These are phyloP conservation scores for Nilaparvata lugens DNA, from an alignment of 1,140 invertebrate species.

Conservation along the genomic window DNA sequence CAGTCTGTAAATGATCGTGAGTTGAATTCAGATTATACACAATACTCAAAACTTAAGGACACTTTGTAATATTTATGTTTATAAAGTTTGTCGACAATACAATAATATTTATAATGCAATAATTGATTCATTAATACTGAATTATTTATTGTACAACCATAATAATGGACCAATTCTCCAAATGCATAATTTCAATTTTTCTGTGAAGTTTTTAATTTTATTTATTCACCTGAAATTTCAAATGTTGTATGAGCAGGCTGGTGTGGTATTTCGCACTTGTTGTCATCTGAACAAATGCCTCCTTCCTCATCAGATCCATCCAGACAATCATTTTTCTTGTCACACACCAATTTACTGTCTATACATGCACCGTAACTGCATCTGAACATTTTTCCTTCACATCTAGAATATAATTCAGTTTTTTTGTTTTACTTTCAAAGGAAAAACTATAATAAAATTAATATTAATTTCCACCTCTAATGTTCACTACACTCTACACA, in stretches of 20 bases:
- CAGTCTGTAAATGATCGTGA: too few species aligned
- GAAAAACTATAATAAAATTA: too few species aligned
- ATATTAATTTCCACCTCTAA: too few species aligned
- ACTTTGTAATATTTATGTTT: too few species aligned
- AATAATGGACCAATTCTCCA: not conserved
- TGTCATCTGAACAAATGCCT: not conserved
- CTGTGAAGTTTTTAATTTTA: too few species aligned
- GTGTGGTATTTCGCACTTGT: not conserved
- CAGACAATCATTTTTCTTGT: not conserved
- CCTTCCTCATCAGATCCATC: not conserved
- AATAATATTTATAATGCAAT: too few species aligned
- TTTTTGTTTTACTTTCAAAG: too few species aligned
- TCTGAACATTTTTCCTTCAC: not conserved
- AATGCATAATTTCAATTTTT: too few species aligned
- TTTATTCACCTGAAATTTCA: not conserved
- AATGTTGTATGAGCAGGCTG: not conserved
- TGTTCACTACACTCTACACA: too few species aligned
- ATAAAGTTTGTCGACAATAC: too few species aligned
- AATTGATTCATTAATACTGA: not conserved
- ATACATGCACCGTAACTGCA: not conserved
- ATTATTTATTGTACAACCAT: not conserved
- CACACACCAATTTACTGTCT: not conserved
- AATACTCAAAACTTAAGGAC: too few species aligned
- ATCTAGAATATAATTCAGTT: not conserved
- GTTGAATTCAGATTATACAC: too few species aligned